These are phyloP conservation scores for Hippolais icterina DNA, from an alignment of 2,113 vertebrate genomes.

Conservation along the genomic window DNA sequence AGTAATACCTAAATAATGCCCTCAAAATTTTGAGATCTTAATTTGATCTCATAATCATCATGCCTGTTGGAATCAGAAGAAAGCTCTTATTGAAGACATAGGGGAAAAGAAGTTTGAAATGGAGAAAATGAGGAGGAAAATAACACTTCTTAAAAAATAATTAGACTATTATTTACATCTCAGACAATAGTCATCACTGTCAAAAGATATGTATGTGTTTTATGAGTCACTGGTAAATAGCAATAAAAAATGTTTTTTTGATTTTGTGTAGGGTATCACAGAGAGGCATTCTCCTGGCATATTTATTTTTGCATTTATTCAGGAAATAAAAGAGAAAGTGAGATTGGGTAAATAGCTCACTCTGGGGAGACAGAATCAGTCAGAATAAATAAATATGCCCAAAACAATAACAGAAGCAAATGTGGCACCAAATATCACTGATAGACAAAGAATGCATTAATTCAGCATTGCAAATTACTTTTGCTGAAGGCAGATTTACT, in stretches of 20 bases:
- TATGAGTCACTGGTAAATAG: not conserved
- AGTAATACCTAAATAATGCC: not conserved
- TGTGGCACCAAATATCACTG: conserved; percentile 46
- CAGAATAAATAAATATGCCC: conserved; percentile 65
- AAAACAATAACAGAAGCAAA: conserved; percentile 56
- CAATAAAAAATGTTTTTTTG: not conserved
- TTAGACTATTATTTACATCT: not conserved
- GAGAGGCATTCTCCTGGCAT: not conserved
- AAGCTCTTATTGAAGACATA: not conserved
- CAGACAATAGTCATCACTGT: not conserved
- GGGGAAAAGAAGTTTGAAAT: not conserved
- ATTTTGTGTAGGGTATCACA: not conserved
- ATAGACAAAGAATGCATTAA: conserved; percentile 58
- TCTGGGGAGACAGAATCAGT: conserved; percentile 38
- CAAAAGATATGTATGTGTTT: not conserved
- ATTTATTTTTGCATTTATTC: conserved; percentile 36
- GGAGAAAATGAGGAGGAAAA: not conserved
- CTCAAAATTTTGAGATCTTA: not conserved
- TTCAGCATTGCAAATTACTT: conserved; percentile 64
- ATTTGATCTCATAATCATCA: not conserved
- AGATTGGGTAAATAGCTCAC: conserved; percentile 8
- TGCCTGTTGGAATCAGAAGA: not conserved
- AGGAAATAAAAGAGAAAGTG: not conserved
- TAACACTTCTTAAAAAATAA: not conserved
- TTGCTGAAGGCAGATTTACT: conserved; percentile 64